Percentiles rank a stretch among this genome's conserved stretches.
Evolutionary conservation across 2,797 vertebrate species (phyloP).

Genomic region (Myotis findleyi): DNA sequence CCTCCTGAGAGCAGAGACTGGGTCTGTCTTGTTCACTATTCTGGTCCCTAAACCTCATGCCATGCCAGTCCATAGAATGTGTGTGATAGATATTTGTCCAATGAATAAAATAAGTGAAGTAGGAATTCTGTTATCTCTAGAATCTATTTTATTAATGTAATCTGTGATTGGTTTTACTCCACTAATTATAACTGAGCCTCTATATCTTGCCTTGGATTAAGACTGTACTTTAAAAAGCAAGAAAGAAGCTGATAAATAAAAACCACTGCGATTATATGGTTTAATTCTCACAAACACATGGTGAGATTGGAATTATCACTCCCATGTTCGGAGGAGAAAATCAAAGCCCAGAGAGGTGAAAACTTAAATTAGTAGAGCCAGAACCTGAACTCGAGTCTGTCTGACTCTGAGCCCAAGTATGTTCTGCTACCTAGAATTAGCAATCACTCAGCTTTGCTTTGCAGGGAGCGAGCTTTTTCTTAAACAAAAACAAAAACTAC

Average conservation of each 20-base stretch:
- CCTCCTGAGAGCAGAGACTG: neutral
- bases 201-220: neutral
- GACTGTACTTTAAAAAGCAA: slow-evolving; percentile 43
- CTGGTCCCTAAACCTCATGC: neutral
- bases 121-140: slow-evolving; percentile 32
- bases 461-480: neutral
- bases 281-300: neutral
- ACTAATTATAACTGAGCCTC: neutral
- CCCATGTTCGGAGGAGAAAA: neutral
- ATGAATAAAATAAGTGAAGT: neutral
- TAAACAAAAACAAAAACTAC: neutral
- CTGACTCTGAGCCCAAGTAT: neutral
- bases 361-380: neutral
- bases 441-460: neutral
- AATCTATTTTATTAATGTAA: slow-evolving; percentile 1
- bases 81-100: neutral
- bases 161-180: neutral
- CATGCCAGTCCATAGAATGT: neutral
- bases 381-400: neutral
- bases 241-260: neutral
- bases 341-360: neutral
- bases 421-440: neutral
- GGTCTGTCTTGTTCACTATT: neutral
- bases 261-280: neutral
- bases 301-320: neutral